A percentile compares a stretch with the other conserved stretches of the same genome.
Conservation (phyloP, 2,888 invertebrate species). For the Caenorhabditis panamensis region DNA sequence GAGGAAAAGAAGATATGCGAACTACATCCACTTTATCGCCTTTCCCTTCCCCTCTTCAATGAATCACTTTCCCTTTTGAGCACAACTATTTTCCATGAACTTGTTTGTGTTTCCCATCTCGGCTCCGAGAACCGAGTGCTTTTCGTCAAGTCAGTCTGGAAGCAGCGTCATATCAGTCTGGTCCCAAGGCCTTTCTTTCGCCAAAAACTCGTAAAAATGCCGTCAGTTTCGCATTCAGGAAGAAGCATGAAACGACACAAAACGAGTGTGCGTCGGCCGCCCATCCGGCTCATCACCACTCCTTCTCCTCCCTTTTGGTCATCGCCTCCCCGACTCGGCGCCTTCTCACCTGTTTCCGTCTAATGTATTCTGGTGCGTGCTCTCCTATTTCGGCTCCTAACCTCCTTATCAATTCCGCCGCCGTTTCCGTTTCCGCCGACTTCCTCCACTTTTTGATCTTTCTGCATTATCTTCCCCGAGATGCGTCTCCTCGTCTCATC, state of each 20-base stretch:
- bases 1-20: not conserved
- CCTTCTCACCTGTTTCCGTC: constrained; percentile 17
- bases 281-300: constrained; percentile 43
- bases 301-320: constrained; percentile 9
- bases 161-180: constrained; percentile 12
- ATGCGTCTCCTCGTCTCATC: constrained; percentile 5
- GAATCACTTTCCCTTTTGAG: not conserved
- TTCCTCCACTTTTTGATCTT: constrained; percentile 32
- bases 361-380: constrained; percentile 18
- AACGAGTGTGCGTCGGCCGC: constrained; percentile 28
- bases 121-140: not conserved
- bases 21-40: no score
- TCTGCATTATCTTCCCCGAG: not conserved
- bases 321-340: not conserved
- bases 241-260: constrained; percentile 46
- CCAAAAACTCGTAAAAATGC: constrained; percentile 18
- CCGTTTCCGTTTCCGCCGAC: constrained; percentile 8
- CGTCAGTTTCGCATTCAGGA: constrained; percentile 8
- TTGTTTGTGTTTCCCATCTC: not conserved
- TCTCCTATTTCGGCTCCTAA: constrained; percentile 16
- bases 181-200: not conserved
- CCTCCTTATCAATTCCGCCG: constrained; percentile 11
- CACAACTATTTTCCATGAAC: not conserved
- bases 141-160: constrained; percentile 3
- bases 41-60: not conserved